Base-by-base conservation (phyloP, 2,888 invertebrate genomes). In the Mesodorylaimus sp. region DNA sequence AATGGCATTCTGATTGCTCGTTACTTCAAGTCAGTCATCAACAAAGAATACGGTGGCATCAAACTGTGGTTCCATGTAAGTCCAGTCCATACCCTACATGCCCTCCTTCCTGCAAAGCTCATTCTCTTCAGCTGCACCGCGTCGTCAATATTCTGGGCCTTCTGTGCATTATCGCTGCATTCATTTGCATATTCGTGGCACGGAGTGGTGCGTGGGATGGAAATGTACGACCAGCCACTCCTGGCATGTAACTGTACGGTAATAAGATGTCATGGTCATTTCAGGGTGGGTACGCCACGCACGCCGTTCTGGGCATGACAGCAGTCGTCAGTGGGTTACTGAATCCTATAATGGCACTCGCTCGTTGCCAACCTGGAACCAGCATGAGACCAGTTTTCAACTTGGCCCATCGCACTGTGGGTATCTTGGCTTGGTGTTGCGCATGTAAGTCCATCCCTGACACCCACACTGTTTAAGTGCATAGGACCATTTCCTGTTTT, bases 161-260 rank as follows among this genome's bases (percentile, higher is more conserved):
- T 3, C 21, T 45, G 29, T n/a, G n/a, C 16, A 23, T 45, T 7
- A 23, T 29, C 16, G 32, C 45, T n/a, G 19, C 28, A 10, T 45
- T 45, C 45, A 45, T 45, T 45, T 45, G 45, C 45, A 45, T 45
- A 45, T 32, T 45, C 13, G 32, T 45, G 19, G 25, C n/a, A 13
- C 5, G 7, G 27, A 21, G 27, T 16, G 45, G 45, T 5, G 27
- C 10, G 19, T 45, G 45, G 45, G 28, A 27, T 7, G 45, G 5
- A 3, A 32, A 29, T 10, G 32, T 32, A 32, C n/a, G n/a, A n/a
- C n/a, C n/a, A n/a, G n/a, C n/a, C n/a, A n/a, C n/a, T n/a, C n/a
- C n/a, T n/a, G n/a, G n/a, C n/a, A n/a, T n/a, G n/a, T n/a, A n/a
- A n/a, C n/a, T n/a, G n/a, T n/a, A n/a, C n/a, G n/a, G n/a, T n/a